Percentiles rank a stretch among this genome's conserved stretches.
Evolutionary conservation across 37 sponge, comb jelly and placozoan genomes (phyloP).

Genomic region (Oopsacas minuta): DNA sequence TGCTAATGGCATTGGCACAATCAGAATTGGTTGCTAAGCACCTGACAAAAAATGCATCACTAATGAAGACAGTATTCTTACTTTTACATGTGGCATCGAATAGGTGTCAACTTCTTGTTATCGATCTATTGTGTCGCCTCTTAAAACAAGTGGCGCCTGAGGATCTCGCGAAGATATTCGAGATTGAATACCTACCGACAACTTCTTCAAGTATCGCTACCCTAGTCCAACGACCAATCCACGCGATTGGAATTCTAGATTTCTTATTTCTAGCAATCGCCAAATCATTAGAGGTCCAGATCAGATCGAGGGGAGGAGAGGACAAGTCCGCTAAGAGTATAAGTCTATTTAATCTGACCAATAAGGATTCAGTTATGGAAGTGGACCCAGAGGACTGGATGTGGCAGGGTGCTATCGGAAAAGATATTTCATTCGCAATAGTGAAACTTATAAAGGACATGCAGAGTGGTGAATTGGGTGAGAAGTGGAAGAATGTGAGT

Average conservation of each 20-base stretch:
- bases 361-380: not conserved
- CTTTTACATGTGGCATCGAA: constrained; percentile 72
- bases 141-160: constrained; percentile 63
- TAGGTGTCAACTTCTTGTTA: constrained; percentile 61
- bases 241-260: constrained; percentile 54
- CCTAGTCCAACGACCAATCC: not conserved
- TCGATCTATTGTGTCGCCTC: constrained; percentile 56
- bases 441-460: not conserved
- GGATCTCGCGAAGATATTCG: constrained; percentile 56
- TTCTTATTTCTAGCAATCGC: constrained; percentile 51
- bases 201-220: not conserved
- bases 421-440: not conserved
- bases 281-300: constrained; percentile 17
- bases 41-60: constrained; percentile 54
- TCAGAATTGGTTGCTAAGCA: constrained; percentile 58
- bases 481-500: constrained; percentile 53
- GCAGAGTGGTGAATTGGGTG: constrained; percentile 33
- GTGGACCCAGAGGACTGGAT: not conserved
- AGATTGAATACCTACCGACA: constrained; percentile 45
- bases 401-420: not conserved
- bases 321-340: not conserved
- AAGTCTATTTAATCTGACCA: not conserved
- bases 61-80: constrained; percentile 61
- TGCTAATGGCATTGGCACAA: constrained; percentile 76
- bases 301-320: not conserved